Conservation (phyloP, 2,797 vertebrate genomes). For the Diplodus puntazzo region DNA sequence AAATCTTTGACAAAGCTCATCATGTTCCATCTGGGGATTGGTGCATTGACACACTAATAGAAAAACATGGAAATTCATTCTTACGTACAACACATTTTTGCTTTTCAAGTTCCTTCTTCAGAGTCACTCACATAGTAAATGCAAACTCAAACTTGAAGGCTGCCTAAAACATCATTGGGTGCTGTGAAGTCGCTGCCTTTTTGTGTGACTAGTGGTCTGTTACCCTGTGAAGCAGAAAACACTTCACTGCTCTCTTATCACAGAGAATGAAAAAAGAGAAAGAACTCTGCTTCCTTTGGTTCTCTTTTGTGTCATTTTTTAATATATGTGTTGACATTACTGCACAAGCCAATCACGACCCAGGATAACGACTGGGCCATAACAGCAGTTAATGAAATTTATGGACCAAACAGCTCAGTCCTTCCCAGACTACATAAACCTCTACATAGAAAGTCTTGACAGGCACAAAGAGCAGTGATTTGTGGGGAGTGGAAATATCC, state of each 20-base stretch:
- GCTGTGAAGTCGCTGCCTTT: background rate
- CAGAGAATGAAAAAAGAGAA: background rate
- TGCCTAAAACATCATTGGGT: background rate
- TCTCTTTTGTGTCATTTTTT: background rate
- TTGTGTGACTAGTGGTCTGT: background rate
- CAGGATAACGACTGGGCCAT: background rate
- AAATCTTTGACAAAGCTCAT: too few species aligned
- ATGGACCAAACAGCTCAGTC: background rate
- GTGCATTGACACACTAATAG: background rate
- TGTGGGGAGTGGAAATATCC: background rate
- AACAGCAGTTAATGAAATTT: background rate
- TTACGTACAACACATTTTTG: background rate
- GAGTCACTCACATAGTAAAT: background rate
- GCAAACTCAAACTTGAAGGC: background rate
- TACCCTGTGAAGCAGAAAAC: background rate
- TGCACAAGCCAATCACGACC: background rate
- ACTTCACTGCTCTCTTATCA: background rate
- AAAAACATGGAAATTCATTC: background rate
- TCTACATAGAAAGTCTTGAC: background rate
- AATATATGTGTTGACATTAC: background rate
- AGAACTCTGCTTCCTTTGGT: background rate
- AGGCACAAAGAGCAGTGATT: constrained; percentile 9
- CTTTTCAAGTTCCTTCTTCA: background rate
- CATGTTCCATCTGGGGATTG: background rate
- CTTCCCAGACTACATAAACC: background rate